Evolutionary conservation across 2,113 vertebrate genomes (phyloP).

Genomic region (Cynopterus brachyotis): DNA sequence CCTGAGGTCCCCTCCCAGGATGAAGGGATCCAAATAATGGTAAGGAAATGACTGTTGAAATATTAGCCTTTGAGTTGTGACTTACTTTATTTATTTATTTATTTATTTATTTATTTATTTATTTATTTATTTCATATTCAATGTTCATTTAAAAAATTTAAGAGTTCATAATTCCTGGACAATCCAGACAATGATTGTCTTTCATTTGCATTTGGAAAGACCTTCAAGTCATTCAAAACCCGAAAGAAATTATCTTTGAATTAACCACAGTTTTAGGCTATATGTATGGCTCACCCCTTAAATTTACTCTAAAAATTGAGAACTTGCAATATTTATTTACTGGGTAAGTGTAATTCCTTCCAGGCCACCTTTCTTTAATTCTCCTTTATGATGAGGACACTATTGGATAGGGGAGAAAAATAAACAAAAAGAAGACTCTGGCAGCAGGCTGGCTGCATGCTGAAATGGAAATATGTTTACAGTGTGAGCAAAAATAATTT

Average conservation of each 20-base stretch:
- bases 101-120: too few relatives aligned
- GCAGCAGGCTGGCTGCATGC: conserved; percentile 38
- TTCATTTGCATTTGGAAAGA: conserved; percentile 41
- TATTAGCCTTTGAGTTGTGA: conserved; percentile 24
- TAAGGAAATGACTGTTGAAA: not conserved
- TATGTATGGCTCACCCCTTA: not conserved
- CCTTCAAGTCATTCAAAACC: not conserved
- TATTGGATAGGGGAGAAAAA: not conserved
- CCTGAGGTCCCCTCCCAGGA: conserved; percentile 18
- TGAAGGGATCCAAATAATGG: not conserved
- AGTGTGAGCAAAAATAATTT: conserved; percentile 44
- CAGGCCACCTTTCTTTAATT: not conserved
- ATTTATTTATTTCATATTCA: conserved; percentile 37
- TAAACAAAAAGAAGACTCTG: not conserved
- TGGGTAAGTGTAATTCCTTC: conserved; percentile 45
- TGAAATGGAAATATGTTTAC: conserved; percentile 70
- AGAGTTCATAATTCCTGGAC: not conserved
- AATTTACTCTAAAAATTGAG: conserved; percentile 21
- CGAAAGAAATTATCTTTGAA: conserved; percentile 33
- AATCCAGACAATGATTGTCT: not conserved
- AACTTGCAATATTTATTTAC: not conserved
- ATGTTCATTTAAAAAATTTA: not conserved
- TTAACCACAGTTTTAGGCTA: not conserved
- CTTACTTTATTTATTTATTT: too few relatives aligned
- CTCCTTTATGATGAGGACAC: not conserved